Evolutionary conservation across 2,888 invertebrate genomes (phyloP), one percentile per base, ranked within the genome.

Genomic region (Boloria euphrosyne): DNA sequence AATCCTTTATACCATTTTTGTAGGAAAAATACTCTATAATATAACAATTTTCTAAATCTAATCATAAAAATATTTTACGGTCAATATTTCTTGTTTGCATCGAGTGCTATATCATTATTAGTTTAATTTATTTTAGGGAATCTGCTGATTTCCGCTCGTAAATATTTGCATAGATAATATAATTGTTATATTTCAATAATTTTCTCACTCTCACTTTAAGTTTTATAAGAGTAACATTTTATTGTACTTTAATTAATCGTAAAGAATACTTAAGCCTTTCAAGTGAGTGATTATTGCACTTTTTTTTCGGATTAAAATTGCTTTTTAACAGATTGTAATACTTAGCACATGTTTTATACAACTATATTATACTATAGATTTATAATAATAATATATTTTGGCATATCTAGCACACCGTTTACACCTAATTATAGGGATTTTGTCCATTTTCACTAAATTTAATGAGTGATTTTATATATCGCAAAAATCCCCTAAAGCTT

Each of bases 351-450:
- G 49, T 31, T 22, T 55, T 14, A 47, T 51, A 59, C 22, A 55
- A 46, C 38, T 65, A 59, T 49, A 31, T 51, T 65, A 69, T 79
- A 79, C 75, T 78, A 74, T 78, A 73, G 78, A 80, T 76, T 77
- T 57, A 57, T n/a, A 46, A 70, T 73, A 70, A 61, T 73, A 77
- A 76, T 80, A 72, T 79, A 78, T 83, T 86, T 87, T 87, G 86
- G 87, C 85, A 85, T 85, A 82, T 80, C 86, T 87, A 87, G 87
- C 87, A 86, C 85, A 85, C 83, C 80, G 77, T 80, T 80, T 66
- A 65, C 72, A 71, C 72, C 75, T 76, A 73, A 67, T 65, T 54
- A 53, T 53, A 68, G 75, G 75, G 67, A 59, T 68, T 61, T 62
- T 68, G 62, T 63, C 62, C 59, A 63, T 70, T 72, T 69, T 73